A percentile compares a stretch with the other conserved stretches of the same genome.
These are phyloP conservation scores for Lasioglossum morio DNA, from an alignment of 2,888 invertebrate genomes.

Conservation along the genomic window DNA sequence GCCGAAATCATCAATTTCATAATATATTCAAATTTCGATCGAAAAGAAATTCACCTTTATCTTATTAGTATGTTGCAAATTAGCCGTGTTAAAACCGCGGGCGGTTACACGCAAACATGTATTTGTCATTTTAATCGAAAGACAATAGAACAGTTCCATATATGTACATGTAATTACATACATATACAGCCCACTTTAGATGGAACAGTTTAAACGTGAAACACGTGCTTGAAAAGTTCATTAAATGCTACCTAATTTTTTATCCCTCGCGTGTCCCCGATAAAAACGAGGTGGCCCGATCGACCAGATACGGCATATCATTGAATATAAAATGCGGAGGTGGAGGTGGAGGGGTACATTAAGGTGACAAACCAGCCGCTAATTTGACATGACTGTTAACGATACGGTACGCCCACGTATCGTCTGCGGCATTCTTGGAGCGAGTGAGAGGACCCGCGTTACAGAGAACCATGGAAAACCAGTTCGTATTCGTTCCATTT, in stretches of 20 bases:
- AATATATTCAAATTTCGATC: too few species aligned
- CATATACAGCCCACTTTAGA: neutral
- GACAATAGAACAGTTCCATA: too few species aligned
- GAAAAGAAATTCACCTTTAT: too few species aligned
- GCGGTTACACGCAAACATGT: too few species aligned
- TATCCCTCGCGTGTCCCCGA: neutral
- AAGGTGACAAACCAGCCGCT: conserved; percentile 38
- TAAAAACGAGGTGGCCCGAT: neutral
- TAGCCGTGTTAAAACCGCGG: too few species aligned
- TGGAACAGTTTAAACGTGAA: neutral
- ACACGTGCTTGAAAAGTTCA: neutral
- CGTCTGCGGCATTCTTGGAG: conserved; percentile 44
- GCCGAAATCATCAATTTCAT: too few species aligned
- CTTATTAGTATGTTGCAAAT: too few species aligned
- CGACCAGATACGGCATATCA: neutral
- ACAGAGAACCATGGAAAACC: conserved; percentile 54
- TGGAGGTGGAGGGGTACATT: neutral
- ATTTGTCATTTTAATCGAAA: neutral
- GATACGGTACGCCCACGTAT: conserved; percentile 51
- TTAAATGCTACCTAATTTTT: neutral
- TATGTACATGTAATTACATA: neutral
- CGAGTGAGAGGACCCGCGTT: conserved; percentile 39
- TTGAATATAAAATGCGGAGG: neutral
- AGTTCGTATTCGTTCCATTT: conserved; percentile 64
- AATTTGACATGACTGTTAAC: conserved; percentile 43